Conservation (phyloP, 2,113 vertebrate species). For the Phaethon lepturus region DNA sequence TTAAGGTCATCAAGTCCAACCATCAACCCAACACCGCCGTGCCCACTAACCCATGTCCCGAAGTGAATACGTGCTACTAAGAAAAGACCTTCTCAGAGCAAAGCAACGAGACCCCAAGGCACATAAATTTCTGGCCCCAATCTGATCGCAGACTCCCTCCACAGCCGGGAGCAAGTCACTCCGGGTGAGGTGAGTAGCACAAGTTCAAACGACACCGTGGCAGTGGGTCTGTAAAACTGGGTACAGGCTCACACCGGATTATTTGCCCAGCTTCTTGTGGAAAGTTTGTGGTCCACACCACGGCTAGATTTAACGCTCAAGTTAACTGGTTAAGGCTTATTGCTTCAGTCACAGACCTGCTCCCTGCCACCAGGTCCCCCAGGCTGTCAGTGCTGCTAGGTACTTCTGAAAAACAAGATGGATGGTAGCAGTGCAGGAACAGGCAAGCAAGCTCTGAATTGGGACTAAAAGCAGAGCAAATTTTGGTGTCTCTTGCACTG, state of each 20-base stretch:
- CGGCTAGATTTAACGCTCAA: neutral
- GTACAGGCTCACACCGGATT: neutral
- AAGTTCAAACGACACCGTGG: neutral
- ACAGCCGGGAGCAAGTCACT: neutral
- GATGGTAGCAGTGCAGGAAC: neutral
- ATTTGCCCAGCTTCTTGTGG: neutral
- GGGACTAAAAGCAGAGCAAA: neutral
- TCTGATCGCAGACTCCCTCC: rapidly evolving
- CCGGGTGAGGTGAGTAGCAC: neutral
- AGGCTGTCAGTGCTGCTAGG: neutral
- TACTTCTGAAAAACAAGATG: neutral
- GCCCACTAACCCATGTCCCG: no score
- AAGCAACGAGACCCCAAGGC: neutral
- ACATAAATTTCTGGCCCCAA: neutral
- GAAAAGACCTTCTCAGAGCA: neutral
- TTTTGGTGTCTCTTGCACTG: neutral
- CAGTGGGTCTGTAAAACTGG: neutral
- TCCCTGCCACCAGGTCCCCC: neutral
- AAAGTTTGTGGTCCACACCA: neutral
- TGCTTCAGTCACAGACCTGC: neutral
- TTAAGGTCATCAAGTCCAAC: no score
- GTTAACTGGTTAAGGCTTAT: neutral
- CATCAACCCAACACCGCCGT: no score
- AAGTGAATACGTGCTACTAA: neutral
- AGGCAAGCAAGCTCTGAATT: neutral